These are phyloP conservation scores for Cancer borealis DNA, from an alignment of 2,888 invertebrate species.

Conservation along the genomic window DNA sequence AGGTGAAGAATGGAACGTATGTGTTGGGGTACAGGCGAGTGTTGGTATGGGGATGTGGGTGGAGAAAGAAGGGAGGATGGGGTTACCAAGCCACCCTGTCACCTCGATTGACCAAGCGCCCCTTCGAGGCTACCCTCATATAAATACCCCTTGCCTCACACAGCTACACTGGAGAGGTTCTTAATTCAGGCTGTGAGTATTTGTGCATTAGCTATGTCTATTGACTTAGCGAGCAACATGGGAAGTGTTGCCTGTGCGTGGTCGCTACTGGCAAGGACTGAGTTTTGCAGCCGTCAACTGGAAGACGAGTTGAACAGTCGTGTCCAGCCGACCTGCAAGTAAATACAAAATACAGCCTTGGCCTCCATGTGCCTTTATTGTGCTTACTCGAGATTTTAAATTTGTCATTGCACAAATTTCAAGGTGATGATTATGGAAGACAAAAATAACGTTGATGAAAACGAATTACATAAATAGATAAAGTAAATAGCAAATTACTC, in stretches of 20 bases:
- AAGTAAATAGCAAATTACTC: not conserved
- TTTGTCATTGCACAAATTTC: not conserved
- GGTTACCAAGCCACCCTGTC: not conserved
- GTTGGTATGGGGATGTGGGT: not conserved
- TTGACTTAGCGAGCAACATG: constrained; percentile 33
- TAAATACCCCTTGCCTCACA: constrained; percentile 4
- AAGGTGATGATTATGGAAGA: not conserved
- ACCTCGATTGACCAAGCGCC: not conserved
- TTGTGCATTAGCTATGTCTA: constrained; percentile 42
- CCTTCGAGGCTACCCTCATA: not conserved
- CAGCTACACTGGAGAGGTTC: not conserved
- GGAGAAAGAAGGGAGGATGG: not conserved
- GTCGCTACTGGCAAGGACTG: not conserved
- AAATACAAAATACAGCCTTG: constrained; percentile 35
- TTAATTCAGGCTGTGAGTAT: constrained; percentile 35
- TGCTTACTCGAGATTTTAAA: not conserved
- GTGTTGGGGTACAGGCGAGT: not conserved
- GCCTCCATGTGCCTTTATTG: not conserved
- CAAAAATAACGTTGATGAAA: not conserved
- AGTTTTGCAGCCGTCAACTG: not conserved
- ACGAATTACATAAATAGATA: not conserved
- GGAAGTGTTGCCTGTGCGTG: constrained; percentile 7
- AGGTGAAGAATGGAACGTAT: not conserved
- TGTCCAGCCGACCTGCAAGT: not conserved
- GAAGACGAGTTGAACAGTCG: not conserved